Percentiles rank a stretch among this genome's conserved stretches.
phyloP scores from a whole-genome alignment of 2,797 vertebrate species.

The Cephalopachus bancanus region DNA sequence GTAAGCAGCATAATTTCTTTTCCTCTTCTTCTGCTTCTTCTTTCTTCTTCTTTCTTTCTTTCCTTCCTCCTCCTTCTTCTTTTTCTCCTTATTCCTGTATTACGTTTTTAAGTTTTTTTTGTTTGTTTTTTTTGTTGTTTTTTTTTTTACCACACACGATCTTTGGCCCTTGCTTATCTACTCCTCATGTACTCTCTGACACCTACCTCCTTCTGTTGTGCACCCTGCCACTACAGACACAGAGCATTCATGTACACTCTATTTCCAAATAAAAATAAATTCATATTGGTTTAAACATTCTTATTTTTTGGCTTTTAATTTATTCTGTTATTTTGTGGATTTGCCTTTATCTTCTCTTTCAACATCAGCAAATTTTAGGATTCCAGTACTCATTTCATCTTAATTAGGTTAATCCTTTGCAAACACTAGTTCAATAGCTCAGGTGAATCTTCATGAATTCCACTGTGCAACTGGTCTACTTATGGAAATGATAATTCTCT shows the following conservation, averaged over 20 bases:
- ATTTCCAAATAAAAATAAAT: not conserved
- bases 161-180: not conserved
- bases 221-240: not conserved
- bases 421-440: not conserved
- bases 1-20: not conserved
- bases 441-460: not conserved
- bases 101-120: not conserved
- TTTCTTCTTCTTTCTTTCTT: not conserved
- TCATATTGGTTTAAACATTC: not conserved
- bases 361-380: not conserved
- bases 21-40: not conserved
- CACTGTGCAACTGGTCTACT: not conserved
- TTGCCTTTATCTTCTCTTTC: not conserved
- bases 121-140: not conserved
- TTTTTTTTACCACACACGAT: not conserved
- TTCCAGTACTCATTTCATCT: not conserved
- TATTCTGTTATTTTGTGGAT: not conserved
- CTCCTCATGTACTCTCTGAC: not conserved
- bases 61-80: not conserved
- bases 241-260: not conserved
- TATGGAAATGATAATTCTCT: not conserved
- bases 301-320: not conserved
- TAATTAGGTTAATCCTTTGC: not conserved
- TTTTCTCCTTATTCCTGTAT: not conserved
- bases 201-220: not conserved